Evolutionary conservation across 2,888 invertebrate species (phyloP).

Genomic region (Abrostola tripartita): DNA sequence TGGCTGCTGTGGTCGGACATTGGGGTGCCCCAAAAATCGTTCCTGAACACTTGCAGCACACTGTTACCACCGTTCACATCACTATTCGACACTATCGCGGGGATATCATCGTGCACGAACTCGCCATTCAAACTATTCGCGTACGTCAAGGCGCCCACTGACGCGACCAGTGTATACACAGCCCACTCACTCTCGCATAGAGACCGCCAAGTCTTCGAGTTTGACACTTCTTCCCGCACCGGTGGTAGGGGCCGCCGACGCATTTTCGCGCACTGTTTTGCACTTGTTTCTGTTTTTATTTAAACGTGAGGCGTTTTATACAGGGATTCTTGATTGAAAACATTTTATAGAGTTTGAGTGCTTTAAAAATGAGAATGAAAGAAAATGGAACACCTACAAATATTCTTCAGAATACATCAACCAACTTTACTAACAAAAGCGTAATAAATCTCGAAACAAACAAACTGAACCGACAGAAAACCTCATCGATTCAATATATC

Average conservation of each 20-base stretch:
- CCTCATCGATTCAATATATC: conserved; percentile 67
- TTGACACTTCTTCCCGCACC: conserved; percentile 80
- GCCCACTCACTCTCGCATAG: conserved; percentile 87
- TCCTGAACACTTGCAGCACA: conserved; percentile 90
- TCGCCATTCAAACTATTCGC: conserved; percentile 93
- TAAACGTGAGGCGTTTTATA: neutral
- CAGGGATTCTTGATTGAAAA: conserved; percentile 5
- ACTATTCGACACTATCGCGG: conserved; percentile 93
- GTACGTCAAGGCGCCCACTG: conserved; percentile 91
- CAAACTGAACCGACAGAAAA: conserved; percentile 53
- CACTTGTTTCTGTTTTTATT: conserved; percentile 17
- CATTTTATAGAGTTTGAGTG: conserved; percentile 6
- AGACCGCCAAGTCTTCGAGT: conserved; percentile 70
- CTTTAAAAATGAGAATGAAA: conserved; percentile 9
- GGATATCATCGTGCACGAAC: conserved; percentile 96
- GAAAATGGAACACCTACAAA: conserved; percentile 28
- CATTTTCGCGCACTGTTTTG: conserved; percentile 70
- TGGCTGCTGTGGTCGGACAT: conserved; percentile 95
- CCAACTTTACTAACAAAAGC: conserved; percentile 49
- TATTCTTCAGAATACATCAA: conserved; percentile 42
- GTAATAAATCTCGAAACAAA: conserved; percentile 36
- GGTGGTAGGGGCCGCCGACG: conserved; percentile 82
- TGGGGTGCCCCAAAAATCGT: conserved; percentile 97
- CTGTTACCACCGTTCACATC: conserved; percentile 92
- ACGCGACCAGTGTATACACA: conserved; percentile 89